These are phyloP conservation scores for Agrotis exclamationis DNA, from an alignment of 2,888 invertebrate genomes.

Conservation along the genomic window DNA sequence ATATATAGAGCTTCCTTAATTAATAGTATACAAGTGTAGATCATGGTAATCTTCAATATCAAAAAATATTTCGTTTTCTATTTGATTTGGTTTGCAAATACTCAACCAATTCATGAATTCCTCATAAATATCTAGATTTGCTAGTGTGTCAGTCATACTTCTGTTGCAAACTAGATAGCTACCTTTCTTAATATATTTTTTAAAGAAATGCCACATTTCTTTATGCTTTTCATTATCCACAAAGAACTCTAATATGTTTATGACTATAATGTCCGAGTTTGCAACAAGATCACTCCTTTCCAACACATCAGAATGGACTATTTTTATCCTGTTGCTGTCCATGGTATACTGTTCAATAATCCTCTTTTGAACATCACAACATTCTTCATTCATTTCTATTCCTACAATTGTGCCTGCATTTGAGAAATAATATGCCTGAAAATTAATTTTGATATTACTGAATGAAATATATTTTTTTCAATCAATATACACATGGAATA, in stretches of 20 bases:
- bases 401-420: conserved; percentile 92
- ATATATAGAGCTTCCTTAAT: too few relatives aligned
- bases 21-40: conserved; percentile 84
- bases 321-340: conserved; percentile 87
- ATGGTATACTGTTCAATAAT: conserved; percentile 90
- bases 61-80: conserved; percentile 86
- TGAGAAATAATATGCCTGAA: conserved; percentile 92
- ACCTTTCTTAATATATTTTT: conserved; percentile 89
- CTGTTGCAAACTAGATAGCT: conserved; percentile 92
- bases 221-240: conserved; percentile 90
- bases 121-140: conserved; percentile 86
- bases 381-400: conserved; percentile 93
- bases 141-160: conserved; percentile 89
- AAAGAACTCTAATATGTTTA: conserved; percentile 94
- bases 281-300: conserved; percentile 89
- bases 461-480: neutral
- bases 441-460: conserved; percentile 10
- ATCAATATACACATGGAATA: neutral
- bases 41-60: conserved; percentile 83
- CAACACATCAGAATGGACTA: conserved; percentile 91
- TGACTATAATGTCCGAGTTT: conserved; percentile 92
- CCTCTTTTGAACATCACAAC: conserved; percentile 92
- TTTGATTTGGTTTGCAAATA: conserved; percentile 82
- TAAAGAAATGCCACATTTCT: conserved; percentile 92
- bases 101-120: conserved; percentile 87